Evolutionary conservation across 1,140 invertebrate species (phyloP), one percentile per base, ranked within the genome.

Genomic region (Euura lappo): DNA sequence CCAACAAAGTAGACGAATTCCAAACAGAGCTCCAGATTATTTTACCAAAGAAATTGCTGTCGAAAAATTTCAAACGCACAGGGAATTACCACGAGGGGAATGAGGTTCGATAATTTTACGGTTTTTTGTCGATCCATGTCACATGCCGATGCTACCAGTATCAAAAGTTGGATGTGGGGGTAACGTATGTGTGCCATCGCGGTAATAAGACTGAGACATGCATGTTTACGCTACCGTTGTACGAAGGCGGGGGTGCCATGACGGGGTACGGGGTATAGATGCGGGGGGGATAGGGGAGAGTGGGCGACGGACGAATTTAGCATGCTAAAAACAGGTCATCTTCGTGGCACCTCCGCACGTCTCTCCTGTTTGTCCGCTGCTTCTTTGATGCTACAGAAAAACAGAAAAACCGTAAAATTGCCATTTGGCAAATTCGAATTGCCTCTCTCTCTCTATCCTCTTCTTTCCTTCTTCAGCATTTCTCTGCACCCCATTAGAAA

Each of bases 321-420:
- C 80, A 65, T 77, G 78, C 84, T 85, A 83, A 85, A 87, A 86
- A 80, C 79, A 79, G 80, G 80, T 84, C 82, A 83, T 84, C 82
- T 76, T 83, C 77, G 72, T 78, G 77, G 76, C 10, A 8, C 51
- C 13, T n/a, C 10, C 28, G 28, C 78, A 78, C 85, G 81, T 81
- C 77, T 86, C 80, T 81, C 77, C 76, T 82, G 51, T n/a, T 60
- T 60, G 77, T 74, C 76, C 72, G 65, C 65, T 66, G 69, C 46
- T 69, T 10, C 65, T 78, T 65, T 74, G 64, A 46, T 65, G 42
- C 65, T 69, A 76, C 77, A 71, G 65, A 80, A 80, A 81, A 83
- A 80, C 72, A 43, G 46, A 45, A 70, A 44, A 4, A 70, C 11
- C 5, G 45, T 43, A 4, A 72, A 66, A 76, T 44, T 69, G 68